Evolutionary conservation across 2,888 invertebrate species (phyloP).

Genomic region (Anthrax anthrax): DNA sequence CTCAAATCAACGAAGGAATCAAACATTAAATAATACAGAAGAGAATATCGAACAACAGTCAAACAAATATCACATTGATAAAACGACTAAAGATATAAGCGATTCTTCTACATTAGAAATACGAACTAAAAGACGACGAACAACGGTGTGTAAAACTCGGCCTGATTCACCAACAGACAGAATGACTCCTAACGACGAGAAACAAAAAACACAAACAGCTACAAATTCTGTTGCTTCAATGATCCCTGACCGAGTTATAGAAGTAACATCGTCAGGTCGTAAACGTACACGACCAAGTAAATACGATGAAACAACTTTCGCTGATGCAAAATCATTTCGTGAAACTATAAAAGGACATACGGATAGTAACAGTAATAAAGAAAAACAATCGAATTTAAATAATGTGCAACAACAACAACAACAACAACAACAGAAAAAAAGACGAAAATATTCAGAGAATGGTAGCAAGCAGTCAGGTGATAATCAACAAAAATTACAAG

Average conservation of each 20-base stretch:
- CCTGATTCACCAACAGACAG: background rate
- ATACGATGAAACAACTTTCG: conserved; percentile 49
- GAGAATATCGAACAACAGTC: background rate
- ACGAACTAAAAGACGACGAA: background rate
- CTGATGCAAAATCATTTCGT: conserved; percentile 7
- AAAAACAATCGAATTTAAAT: background rate
- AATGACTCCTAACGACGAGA: background rate
- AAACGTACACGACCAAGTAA: conserved; percentile 48
- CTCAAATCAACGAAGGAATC: background rate
- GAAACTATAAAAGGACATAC: background rate
- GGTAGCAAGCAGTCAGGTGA: background rate
- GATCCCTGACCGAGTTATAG: conserved; percentile 21
- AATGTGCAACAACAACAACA: background rate
- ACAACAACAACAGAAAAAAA: background rate
- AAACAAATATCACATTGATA: background rate
- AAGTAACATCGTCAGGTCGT: conserved; percentile 49
- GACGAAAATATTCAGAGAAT: background rate
- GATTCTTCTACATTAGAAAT: background rate
- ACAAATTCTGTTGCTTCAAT: conserved; percentile 10
- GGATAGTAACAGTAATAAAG: conserved; percentile 1
- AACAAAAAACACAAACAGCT: background rate
- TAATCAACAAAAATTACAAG: conserved; percentile 1
- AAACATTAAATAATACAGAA: background rate
- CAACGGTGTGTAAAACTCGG: background rate
- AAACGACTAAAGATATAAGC: too few relatives aligned